Evolutionary conservation across 2,888 invertebrate genomes (phyloP).

Genomic region (Hyalella azteca): DNA sequence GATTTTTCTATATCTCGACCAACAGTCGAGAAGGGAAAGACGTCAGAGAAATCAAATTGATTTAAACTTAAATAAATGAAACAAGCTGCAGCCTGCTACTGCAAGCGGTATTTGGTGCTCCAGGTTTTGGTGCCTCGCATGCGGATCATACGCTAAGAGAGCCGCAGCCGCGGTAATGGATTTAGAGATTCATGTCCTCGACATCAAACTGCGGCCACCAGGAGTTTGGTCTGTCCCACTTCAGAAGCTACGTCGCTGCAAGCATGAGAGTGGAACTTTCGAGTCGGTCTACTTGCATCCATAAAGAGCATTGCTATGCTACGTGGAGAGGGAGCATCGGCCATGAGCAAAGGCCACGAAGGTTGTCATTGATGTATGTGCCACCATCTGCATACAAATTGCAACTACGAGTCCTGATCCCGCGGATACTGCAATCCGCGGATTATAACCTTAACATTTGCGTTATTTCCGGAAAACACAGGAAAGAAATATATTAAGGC

Average conservation of each 20-base stretch:
- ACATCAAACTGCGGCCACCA: constrained; percentile 24
- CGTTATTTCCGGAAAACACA: background rate
- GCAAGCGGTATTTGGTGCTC: background rate
- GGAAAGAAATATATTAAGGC: too few species aligned
- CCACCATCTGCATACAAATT: constrained; percentile 50
- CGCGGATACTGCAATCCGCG: background rate
- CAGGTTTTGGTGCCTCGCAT: background rate
- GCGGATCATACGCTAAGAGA: background rate
- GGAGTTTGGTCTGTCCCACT: constrained; percentile 3
- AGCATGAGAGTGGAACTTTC: constrained; percentile 30
- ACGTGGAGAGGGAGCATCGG: constrained; percentile 24
- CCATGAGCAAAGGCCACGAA: constrained; percentile 30
- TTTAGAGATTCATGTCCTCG: constrained; percentile 36
- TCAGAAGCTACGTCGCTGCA: background rate
- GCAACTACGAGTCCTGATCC: constrained; percentile 42
- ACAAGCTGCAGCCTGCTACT: background rate
- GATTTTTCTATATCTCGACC: too few species aligned
- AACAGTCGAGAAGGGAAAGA: too few species aligned
- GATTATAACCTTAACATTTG: background rate
- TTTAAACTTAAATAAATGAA: too few species aligned
- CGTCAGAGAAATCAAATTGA: too few species aligned
- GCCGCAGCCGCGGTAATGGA: constrained; percentile 7
- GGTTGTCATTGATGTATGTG: constrained; percentile 49
- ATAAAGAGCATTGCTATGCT: constrained; percentile 36
- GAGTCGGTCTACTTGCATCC: constrained; percentile 29